These are phyloP conservation scores for Dinothrombium tinctorium DNA, from an alignment of 1,140 invertebrate genomes.

Conservation along the genomic window DNA sequence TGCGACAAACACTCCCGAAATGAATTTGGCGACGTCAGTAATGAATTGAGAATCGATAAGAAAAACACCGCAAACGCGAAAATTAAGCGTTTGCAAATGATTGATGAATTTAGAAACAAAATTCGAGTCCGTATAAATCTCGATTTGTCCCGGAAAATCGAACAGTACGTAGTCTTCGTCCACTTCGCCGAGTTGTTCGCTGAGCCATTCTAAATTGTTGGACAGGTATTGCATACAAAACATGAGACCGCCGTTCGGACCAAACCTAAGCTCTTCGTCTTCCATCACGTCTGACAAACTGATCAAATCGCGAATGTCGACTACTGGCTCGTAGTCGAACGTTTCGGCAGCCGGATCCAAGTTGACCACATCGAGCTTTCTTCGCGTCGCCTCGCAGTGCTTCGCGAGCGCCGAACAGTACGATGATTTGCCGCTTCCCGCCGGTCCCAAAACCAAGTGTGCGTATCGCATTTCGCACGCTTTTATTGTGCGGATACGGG, in stretches of 20 bases:
- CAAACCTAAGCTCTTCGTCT: slow-evolving; percentile 76
- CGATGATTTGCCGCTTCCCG: slow-evolving; percentile 90
- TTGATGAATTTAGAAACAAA: slow-evolving; percentile 60
- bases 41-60: slow-evolving; percentile 90
- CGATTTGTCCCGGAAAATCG: slow-evolving; percentile 96
- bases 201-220: slow-evolving; percentile 72
- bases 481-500: no score
- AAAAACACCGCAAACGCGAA: slow-evolving; percentile 64
- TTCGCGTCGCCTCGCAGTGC: slow-evolving; percentile 46
- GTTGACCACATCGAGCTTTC: slow-evolving; percentile 68
- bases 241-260: slow-evolving; percentile 87
- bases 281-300: slow-evolving; percentile 90
- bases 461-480: slow-evolving; percentile 66
- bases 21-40: slow-evolving; percentile 80
- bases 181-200: slow-evolving; percentile 47
- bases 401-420: slow-evolving; percentile 73
- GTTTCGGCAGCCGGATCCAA: slow-evolving; percentile 90
- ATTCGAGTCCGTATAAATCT: slow-evolving; percentile 85
- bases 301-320: slow-evolving; percentile 80
- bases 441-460: slow-evolving; percentile 83
- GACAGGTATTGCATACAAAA: slow-evolving; percentile 91
- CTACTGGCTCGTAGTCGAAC: slow-evolving; percentile 67
- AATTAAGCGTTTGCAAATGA: slow-evolving; percentile 32
- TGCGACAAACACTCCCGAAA: slow-evolving; percentile 77
- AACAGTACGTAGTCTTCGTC: slow-evolving; percentile 84